Conservation (phyloP, 2,797 vertebrate species). For the Cossypha heuglini region DNA sequence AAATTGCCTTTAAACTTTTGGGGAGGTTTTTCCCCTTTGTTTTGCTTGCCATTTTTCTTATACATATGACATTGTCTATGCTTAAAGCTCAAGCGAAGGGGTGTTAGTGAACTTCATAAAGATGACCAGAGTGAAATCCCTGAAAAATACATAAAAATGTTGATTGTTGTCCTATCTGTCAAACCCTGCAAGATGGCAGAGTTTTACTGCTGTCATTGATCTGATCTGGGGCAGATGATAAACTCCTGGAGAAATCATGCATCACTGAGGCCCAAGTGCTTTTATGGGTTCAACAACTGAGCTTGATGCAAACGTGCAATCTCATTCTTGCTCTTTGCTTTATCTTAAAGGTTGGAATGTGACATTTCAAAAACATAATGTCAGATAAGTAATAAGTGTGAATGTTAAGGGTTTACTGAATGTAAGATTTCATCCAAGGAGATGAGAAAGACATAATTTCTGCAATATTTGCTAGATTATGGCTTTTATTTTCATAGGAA, state of each 20-base stretch:
- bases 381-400: background rate
- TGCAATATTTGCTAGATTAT: background rate
- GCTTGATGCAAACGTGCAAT: background rate
- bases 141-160: background rate
- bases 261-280: background rate
- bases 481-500: background rate
- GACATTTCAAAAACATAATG: slow-evolving; percentile 41
- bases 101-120: background rate
- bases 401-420: slow-evolving; percentile 29
- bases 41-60: background rate
- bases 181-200: background rate
- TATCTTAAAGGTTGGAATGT: slow-evolving; percentile 45
- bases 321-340: background rate
- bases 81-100: background rate
- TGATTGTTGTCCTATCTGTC: background rate
- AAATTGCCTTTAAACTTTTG: background rate
- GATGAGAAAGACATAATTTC: background rate
- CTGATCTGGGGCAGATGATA: background rate
- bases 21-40: background rate
- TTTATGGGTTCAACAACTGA: background rate
- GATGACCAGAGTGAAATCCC: background rate
- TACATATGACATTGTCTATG: background rate
- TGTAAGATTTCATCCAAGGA: background rate
- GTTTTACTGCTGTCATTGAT: background rate
- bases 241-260: background rate